Evolutionary conservation across 2,888 invertebrate species (phyloP).

Genomic region (Kryphioiulus occultus): DNA sequence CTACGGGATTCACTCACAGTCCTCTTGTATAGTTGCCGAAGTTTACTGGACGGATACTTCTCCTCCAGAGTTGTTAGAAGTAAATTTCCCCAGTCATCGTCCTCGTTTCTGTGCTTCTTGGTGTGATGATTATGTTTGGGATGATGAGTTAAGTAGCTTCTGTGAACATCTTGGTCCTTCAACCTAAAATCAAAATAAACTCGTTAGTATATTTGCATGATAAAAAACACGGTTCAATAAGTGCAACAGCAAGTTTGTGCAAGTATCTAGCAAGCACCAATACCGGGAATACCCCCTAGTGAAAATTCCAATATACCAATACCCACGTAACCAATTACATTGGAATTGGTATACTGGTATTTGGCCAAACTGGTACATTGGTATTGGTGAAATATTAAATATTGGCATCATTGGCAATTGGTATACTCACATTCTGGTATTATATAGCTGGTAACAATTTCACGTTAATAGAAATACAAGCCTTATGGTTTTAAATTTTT

Average conservation of each 20-base stretch:
- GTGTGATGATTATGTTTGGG: conserved; percentile 1
- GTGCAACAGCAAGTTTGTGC: neutral
- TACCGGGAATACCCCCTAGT: too few species aligned
- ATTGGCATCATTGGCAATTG: too few species aligned
- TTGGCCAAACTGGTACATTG: too few species aligned
- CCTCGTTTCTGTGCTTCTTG: neutral
- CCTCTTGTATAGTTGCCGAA: conserved; percentile 47
- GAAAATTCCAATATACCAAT: too few species aligned
- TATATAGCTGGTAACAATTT: too few species aligned
- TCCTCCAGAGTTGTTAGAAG: conserved; percentile 23
- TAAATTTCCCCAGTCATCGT: conserved; percentile 44
- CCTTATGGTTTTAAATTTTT: too few species aligned
- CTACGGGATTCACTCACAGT: neutral
- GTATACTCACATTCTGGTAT: too few species aligned
- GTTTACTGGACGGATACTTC: conserved; percentile 41
- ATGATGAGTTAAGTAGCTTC: conserved; percentile 11
- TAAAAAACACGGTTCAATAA: neutral
- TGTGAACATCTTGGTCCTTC: neutral
- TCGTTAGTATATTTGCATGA: neutral
- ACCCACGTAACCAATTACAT: too few species aligned
- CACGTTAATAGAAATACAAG: too few species aligned
- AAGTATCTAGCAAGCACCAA: neutral
- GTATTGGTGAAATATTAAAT: too few species aligned
- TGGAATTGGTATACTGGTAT: too few species aligned
- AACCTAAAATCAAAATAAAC: neutral